A percentile compares a stretch with the other conserved stretches of the same genome.
Evolutionary conservation across 2,113 vertebrate species (phyloP).

Genomic region (Pelvicachromis taeniatus): DNA sequence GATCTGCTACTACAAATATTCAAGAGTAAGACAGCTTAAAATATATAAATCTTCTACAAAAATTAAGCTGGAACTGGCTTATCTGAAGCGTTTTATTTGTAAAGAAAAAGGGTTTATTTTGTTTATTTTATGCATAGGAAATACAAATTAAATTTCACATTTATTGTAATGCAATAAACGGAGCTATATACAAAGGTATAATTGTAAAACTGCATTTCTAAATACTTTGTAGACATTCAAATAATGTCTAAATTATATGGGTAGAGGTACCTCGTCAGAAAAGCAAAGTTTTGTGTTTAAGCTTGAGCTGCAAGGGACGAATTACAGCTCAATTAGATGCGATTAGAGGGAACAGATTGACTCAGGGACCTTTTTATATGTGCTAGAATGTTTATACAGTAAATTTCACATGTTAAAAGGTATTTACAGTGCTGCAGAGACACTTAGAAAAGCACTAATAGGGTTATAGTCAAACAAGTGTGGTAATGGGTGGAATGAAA

Average conservation of each 20-base stretch:
- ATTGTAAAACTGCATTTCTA: not conserved
- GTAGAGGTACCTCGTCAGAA: not conserved
- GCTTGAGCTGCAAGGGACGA: not conserved
- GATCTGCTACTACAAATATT: not conserved
- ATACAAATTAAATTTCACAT: not conserved
- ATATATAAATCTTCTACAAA: not conserved
- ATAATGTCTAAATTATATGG: not conserved
- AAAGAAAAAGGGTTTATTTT: not conserved
- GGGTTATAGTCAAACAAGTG: not conserved
- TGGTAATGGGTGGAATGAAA: not conserved
- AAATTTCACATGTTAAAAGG: not conserved
- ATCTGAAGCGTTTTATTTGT: not conserved
- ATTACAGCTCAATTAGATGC: not conserved
- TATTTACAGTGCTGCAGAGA: conserved; percentile 5
- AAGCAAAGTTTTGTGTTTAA: not conserved
- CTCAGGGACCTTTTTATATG: not conserved
- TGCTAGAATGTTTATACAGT: not conserved
- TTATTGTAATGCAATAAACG: not conserved
- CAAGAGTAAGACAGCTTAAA: not conserved
- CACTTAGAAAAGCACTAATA: not conserved
- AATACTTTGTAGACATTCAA: not conserved
- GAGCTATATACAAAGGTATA: not conserved
- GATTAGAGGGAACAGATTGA: not conserved
- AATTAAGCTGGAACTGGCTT: not conserved
- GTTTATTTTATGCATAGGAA: not conserved